Evolutionary conservation across 1,140 invertebrate genomes (phyloP), one percentile per base, ranked within the genome.

Genomic region (Ips nitidus): DNA sequence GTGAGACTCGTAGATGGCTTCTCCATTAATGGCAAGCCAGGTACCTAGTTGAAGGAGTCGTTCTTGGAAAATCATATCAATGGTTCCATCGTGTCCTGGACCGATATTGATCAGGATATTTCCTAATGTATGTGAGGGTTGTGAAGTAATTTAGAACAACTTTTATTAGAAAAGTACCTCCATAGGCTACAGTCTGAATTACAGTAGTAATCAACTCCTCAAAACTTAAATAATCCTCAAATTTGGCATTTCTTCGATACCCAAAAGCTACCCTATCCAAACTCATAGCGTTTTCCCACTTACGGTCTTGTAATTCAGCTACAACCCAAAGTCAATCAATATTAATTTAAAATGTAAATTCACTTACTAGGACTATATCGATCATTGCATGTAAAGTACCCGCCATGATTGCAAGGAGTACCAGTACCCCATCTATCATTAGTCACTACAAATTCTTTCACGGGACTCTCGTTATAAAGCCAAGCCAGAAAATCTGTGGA

Each of bases 271-370:
- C 77, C 71, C 84, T 88, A 77, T 98, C 97, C 47, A 99, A 82
- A 0, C 95, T 97, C 85, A 98, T 94, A 7, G 89, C 90, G 80
- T 95, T 95, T 81, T 97, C 94, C 93, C 93, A 97, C 80, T 97
- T 96, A 69, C 92, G 91, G 1, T 81, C 60, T 74, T 89, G 85
- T 3, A 55, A 37, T 6, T 2, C 4, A 37, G n/a, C 52, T 55
- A 37, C n/a, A 36, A 2, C 37, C 5, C 6, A 7, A 55, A 55
- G 6, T 55, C 1, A 1, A 47, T 5, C 4, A 5, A 47, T 4
- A 47, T 4, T 47, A n/a, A 5, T 47, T 47, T 5, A 4, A 47
- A 5, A 5, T 47, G 45, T 4, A 47, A 47, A n/a, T 47, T 47
- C 4, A 47, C 45, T 55, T 37, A 38, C 92, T 91, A 76, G 95